Evolutionary conservation across 2,797 vertebrate species (phyloP).

Genomic region (Acridotheres tristis): DNA sequence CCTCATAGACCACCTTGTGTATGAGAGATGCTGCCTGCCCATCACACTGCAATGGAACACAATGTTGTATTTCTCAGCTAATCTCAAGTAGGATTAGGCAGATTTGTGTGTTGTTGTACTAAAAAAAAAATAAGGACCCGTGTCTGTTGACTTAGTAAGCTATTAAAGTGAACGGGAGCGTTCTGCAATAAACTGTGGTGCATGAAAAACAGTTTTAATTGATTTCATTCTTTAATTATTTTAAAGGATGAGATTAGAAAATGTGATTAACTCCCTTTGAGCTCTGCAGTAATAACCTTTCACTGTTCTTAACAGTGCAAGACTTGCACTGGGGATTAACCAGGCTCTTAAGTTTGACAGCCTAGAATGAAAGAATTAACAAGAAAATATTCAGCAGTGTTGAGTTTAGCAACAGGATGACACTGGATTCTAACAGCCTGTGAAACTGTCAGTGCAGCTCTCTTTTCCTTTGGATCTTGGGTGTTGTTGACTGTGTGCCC

Average conservation of each 20-base stretch:
- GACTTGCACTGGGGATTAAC: neutral
- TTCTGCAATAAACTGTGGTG: neutral
- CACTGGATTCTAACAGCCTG: neutral
- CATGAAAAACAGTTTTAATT: neutral
- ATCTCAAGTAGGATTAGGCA: neutral
- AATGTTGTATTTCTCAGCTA: neutral
- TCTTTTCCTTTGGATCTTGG: neutral
- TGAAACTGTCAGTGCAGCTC: neutral
- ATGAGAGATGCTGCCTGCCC: neutral
- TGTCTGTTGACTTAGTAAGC: neutral
- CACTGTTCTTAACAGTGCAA: neutral
- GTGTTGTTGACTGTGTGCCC: neutral
- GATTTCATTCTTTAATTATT: neutral
- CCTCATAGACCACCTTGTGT: fast-evolving
- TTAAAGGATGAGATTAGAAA: neutral
- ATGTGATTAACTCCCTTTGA: neutral
- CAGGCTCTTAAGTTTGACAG: neutral
- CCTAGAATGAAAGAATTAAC: neutral
- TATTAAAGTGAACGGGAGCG: neutral
- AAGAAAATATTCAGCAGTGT: neutral
- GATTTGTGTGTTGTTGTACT: neutral
- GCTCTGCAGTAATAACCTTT: neutral
- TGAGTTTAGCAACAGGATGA: neutral
- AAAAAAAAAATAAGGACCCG: neutral
- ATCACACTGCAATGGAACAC: neutral